These are phyloP conservation scores for Microlaimidae sp. DNA, from an alignment of 2,888 invertebrate species.

Conservation along the genomic window DNA sequence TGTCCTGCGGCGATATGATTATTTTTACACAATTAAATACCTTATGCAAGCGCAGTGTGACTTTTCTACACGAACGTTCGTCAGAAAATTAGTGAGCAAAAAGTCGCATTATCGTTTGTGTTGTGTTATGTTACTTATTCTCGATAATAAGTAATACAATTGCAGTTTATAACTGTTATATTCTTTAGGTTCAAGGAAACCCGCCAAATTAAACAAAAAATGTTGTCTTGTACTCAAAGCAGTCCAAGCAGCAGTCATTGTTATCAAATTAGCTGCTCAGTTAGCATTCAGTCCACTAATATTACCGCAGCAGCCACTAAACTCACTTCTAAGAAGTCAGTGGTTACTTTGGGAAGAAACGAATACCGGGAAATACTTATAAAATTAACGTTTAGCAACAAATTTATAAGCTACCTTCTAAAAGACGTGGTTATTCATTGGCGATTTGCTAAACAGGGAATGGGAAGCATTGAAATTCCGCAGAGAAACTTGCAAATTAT, in stretches of 20 bases:
- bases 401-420: not conserved
- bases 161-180: too few relatives aligned
- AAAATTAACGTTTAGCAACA: not conserved
- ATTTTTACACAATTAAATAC: too few relatives aligned
- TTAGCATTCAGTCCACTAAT: not conserved
- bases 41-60: too few relatives aligned
- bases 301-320: not conserved
- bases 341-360: conserved; percentile 1
- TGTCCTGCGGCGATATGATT: too few relatives aligned
- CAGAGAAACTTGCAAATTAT: conserved; percentile 13
- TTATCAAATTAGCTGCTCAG: not conserved
- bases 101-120: too few relatives aligned
- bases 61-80: too few relatives aligned
- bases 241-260: not conserved
- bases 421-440: not conserved
- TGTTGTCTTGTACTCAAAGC: too few relatives aligned
- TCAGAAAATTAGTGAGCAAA: too few relatives aligned
- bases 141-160: too few relatives aligned
- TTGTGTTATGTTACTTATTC: too few relatives aligned
- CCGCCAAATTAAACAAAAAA: too few relatives aligned
- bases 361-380: not conserved
- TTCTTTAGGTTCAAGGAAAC: too few relatives aligned
- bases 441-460: not conserved
- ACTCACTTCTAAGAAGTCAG: not conserved
- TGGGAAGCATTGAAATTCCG: not conserved